These are phyloP conservation scores for Isaurus tuberculatus DNA, from an alignment of 92 coral and sea anemone genomes.

Conservation along the genomic window DNA sequence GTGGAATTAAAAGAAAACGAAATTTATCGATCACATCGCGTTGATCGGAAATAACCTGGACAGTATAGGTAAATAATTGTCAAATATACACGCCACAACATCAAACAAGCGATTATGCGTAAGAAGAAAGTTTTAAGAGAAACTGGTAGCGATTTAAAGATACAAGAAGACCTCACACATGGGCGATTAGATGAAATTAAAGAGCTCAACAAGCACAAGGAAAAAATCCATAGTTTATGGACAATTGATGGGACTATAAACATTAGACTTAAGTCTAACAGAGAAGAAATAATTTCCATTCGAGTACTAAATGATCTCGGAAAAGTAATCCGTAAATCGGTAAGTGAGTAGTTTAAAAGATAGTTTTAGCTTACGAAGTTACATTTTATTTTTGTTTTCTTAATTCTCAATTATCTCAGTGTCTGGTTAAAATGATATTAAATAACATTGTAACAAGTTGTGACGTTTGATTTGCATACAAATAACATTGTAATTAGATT, in stretches of 20 bases:
- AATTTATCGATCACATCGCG: conserved; percentile 16
- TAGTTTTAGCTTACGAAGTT: background rate
- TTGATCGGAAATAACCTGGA: conserved; percentile 27
- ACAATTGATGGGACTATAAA: conserved; percentile 32
- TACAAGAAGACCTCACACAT: conserved; percentile 38
- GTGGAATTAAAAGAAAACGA: background rate
- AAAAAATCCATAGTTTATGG: conserved; percentile 16
- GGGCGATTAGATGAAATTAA: conserved; percentile 30
- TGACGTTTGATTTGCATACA: background rate
- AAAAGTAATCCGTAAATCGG: conserved; percentile 31
- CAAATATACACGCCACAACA: background rate
- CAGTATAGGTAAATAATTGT: conserved; percentile 32
- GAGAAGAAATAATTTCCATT: conserved; percentile 19
- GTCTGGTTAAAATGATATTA: background rate
- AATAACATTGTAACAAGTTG: background rate
- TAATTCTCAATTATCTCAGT: background rate
- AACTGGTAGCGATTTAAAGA: background rate
- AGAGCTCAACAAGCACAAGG: conserved; percentile 26
- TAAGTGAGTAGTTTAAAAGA: conserved; percentile 9
- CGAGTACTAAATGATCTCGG: conserved; percentile 19
- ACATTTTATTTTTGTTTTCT: background rate
- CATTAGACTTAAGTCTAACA: conserved; percentile 31
- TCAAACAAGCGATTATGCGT: conserved; percentile 8
- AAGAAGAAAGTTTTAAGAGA: conserved; percentile 1
- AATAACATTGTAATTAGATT: background rate